Conservation (phyloP, 2,113 vertebrate genomes). For the Aphyosemion australe region DNA sequence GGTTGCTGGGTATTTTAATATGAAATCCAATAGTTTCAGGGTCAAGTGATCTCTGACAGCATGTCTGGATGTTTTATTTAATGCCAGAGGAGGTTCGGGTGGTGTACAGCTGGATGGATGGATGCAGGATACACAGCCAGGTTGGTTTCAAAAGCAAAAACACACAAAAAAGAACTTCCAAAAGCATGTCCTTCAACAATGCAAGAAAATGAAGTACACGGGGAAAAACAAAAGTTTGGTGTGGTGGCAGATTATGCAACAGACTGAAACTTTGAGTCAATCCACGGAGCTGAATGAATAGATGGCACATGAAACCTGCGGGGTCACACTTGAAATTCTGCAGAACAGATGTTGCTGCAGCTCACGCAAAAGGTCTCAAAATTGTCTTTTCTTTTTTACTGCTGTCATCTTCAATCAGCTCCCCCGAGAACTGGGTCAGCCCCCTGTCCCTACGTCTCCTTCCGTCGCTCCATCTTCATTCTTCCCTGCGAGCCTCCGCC, state of each 20-base stretch:
- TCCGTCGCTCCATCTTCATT: conserved; percentile 41
- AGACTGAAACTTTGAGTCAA: conserved; percentile 57
- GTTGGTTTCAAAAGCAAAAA: neutral
- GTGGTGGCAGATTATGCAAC: conserved; percentile 58
- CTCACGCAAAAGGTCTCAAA: conserved; percentile 41
- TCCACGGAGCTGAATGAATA: conserved; percentile 18
- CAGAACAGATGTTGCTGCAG: conserved; percentile 43
- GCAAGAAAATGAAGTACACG: conserved; percentile 36
- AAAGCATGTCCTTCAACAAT: conserved; percentile 42
- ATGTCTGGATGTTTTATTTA: conserved; percentile 73
- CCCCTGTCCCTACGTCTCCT: conserved; percentile 2
- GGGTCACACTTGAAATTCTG: conserved; percentile 46
- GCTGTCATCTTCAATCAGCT: conserved; percentile 62
- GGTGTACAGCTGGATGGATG: conserved; percentile 24
- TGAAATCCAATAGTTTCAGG: conserved; percentile 76
- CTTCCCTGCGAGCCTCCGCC: conserved; percentile 31
- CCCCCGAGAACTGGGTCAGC: conserved; percentile 56
- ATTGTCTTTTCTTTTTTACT: conserved; percentile 50
- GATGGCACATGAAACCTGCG: conserved; percentile 28
- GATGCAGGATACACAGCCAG: conserved; percentile 41
- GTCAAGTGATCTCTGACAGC: conserved; percentile 73
- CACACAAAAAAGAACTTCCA: conserved; percentile 12
- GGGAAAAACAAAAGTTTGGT: conserved; percentile 33
- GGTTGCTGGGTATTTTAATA: conserved; percentile 61
- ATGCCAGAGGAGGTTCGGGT: conserved; percentile 43